phyloP scores from a whole-genome alignment of 2,888 invertebrate genomes.

The Callyntrura sp. region DNA sequence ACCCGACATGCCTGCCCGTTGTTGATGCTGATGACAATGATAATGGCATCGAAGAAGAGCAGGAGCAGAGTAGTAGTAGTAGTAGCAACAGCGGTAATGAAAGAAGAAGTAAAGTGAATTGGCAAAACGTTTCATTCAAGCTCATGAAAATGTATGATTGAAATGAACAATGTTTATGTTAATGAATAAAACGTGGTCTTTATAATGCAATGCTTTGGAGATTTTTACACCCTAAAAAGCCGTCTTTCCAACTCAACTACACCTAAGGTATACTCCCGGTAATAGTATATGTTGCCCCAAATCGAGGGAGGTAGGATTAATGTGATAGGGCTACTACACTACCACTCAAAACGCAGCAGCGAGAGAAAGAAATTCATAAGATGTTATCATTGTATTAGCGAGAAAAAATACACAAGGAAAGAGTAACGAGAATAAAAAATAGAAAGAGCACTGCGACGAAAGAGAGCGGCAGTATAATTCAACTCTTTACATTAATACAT shows the following conservation, averaged over 20 bases:
- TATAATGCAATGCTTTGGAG: not conserved
- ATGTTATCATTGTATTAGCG: slow-evolving; percentile 14
- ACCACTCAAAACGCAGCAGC: not conserved
- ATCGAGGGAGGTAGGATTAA: slow-evolving; percentile 25
- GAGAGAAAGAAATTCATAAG: slow-evolving; percentile 25
- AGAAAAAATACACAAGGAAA: slow-evolving; percentile 17
- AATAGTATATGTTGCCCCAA: not conserved
- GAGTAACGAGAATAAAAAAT: slow-evolving; percentile 41
- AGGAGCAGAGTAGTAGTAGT: not conserved
- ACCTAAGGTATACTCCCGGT: not conserved
- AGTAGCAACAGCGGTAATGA: not conserved
- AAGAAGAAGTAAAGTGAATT: slow-evolving; percentile 17
- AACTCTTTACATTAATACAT: slow-evolving; percentile 43
- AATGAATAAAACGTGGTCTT: slow-evolving; percentile 68
- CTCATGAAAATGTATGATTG: slow-evolving; percentile 74
- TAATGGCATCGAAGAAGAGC: not conserved
- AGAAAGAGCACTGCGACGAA: slow-evolving; percentile 46
- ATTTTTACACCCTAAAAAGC: not conserved
- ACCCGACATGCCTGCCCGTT: not conserved
- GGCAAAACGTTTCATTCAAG: slow-evolving; percentile 62
- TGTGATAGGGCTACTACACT: not conserved
- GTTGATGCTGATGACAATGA: not conserved
- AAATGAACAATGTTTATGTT: slow-evolving; percentile 57
- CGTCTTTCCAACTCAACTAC: not conserved
- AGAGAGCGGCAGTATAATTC: not conserved